phyloP scores from a whole-genome alignment of 1,140 invertebrate genomes.

The Drosophila hydei region DNA sequence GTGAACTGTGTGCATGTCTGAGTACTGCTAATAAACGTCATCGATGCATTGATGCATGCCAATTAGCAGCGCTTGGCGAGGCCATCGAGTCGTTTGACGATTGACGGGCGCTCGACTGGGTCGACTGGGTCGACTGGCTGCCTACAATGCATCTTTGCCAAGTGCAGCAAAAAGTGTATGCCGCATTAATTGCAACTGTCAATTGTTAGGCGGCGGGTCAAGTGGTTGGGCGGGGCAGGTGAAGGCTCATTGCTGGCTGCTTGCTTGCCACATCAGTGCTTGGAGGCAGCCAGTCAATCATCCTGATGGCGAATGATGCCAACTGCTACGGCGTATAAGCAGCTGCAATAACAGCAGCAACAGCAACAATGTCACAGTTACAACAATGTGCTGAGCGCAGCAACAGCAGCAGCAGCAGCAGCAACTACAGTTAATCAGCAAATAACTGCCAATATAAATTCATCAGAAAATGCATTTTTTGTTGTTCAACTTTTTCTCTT shows the following conservation, averaged over 20 bases:
- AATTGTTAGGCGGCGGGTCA: slow-evolving; percentile 31
- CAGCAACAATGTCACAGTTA: slow-evolving; percentile 12
- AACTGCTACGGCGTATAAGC: slow-evolving; percentile 37
- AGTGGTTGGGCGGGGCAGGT: neutral
- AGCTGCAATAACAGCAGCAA: slow-evolving; percentile 20
- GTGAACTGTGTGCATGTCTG: slow-evolving; percentile 57
- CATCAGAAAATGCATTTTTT: slow-evolving; percentile 9
- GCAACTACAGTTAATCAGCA: slow-evolving; percentile 10
- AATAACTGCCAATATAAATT: slow-evolving; percentile 8
- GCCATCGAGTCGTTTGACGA: slow-evolving; percentile 3
- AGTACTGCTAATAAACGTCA: slow-evolving; percentile 79
- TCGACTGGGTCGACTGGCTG: neutral
- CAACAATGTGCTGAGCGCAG: slow-evolving; percentile 9
- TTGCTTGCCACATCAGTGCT: slow-evolving; percentile 32
- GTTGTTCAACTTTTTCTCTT: neutral
- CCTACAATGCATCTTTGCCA: slow-evolving; percentile 59
- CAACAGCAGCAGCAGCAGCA: slow-evolving; percentile 2
- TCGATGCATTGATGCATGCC: slow-evolving; percentile 80
- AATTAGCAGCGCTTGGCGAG: slow-evolving; percentile 58
- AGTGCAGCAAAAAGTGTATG: slow-evolving; percentile 57
- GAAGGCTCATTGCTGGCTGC: slow-evolving; percentile 10
- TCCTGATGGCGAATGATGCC: slow-evolving; percentile 40
- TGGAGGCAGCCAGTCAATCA: slow-evolving; percentile 43
- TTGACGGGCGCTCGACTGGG: too few species aligned
- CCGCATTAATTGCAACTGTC: slow-evolving; percentile 79